Evolutionary conservation across 2,113 vertebrate species (phyloP).

Genomic region (Megaleporinus macrocephalus): DNA sequence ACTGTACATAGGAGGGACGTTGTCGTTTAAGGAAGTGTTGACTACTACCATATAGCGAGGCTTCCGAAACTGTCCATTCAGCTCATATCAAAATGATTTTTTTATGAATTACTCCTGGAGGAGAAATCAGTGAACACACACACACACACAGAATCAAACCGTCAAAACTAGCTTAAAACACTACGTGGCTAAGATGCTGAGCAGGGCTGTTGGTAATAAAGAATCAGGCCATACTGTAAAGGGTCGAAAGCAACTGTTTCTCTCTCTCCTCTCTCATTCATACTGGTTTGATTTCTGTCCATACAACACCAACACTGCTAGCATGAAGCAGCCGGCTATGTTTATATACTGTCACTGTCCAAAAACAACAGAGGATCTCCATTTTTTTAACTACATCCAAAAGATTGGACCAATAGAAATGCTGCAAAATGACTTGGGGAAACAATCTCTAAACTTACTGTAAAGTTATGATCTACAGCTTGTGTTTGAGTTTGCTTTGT

Average conservation of each 20-base stretch:
- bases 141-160: constrained; percentile 27
- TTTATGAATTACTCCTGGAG: constrained; percentile 50
- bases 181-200: not conserved
- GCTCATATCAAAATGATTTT: constrained; percentile 65
- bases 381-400: too few relatives aligned
- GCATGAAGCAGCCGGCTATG: not conserved
- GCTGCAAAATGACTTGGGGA: too few relatives aligned
- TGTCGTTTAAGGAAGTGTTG: constrained; percentile 49
- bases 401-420: too few relatives aligned
- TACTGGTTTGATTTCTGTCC: not conserved
- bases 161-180: not conserved
- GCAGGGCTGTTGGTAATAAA: not conserved
- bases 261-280: not conserved
- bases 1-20: constrained; percentile 40
- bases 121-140: constrained; percentile 42
- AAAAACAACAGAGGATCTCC: too few relatives aligned
- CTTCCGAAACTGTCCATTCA: constrained; percentile 65
- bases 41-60: constrained; percentile 49
- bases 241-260: not conserved
- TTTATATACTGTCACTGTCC: not conserved
- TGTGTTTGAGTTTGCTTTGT: too few relatives aligned
- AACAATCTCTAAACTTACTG: too few relatives aligned
- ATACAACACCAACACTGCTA: not conserved
- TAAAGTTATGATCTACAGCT: too few relatives aligned
- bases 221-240: not conserved